phyloP scores from a whole-genome alignment of 2,888 invertebrate genomes.

The Amblyjoppa proteus region DNA sequence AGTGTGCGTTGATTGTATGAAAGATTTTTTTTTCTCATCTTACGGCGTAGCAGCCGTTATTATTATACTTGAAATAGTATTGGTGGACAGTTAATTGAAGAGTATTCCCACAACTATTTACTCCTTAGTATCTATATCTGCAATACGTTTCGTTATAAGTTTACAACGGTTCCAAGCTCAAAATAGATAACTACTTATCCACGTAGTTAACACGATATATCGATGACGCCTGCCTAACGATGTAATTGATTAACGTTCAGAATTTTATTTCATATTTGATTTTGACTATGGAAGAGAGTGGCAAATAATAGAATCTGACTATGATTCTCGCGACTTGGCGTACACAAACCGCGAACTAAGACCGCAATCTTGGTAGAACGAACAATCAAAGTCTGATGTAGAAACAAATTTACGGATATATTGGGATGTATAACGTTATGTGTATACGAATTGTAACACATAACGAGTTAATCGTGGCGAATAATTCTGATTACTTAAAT shows the following conservation, averaged over 20 bases:
- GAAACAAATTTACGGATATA: constrained; percentile 27
- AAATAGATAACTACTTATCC: constrained; percentile 46
- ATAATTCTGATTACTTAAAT: constrained; percentile 58
- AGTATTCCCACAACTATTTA: constrained; percentile 41
- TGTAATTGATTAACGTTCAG: constrained; percentile 24
- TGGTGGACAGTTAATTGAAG: constrained; percentile 19
- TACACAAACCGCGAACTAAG: constrained; percentile 17
- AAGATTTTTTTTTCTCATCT: constrained; percentile 50
- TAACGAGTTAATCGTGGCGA: constrained; percentile 42
- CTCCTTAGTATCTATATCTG: constrained; percentile 51
- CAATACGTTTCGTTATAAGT: constrained; percentile 51
- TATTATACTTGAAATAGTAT: constrained; percentile 45
- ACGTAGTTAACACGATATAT: constrained; percentile 20
- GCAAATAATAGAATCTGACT: not conserved
- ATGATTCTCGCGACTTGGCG: constrained; percentile 38
- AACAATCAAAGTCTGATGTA: constrained; percentile 10
- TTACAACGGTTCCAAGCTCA: constrained; percentile 63
- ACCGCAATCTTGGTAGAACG: constrained; percentile 25
- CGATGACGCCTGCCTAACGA: constrained; percentile 40
- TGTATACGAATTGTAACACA: constrained; percentile 33
- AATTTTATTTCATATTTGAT: constrained; percentile 46
- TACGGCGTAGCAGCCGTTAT: constrained; percentile 39
- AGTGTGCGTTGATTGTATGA: constrained; percentile 44
- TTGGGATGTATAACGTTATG: constrained; percentile 21
- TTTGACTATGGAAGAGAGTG: constrained; percentile 3